Evolutionary conservation across 2,113 vertebrate species (phyloP).

Genomic region (Spermophilus dauricus): DNA sequence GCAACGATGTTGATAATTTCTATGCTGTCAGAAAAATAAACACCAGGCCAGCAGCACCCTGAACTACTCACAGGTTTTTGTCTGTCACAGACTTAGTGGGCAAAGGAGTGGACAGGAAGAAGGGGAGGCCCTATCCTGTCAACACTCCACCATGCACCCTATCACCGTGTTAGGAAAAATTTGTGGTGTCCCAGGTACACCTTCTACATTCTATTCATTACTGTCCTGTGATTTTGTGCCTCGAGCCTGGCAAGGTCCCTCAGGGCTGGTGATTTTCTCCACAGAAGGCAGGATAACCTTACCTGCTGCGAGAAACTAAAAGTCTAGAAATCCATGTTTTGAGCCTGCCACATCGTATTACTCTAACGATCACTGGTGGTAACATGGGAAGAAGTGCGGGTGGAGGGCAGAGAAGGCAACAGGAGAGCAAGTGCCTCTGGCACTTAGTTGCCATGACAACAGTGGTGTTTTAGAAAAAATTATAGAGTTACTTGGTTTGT

Average conservation of each 20-base stretch:
- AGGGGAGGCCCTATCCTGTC: neutral
- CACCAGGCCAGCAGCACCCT: neutral
- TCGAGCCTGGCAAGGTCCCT: neutral
- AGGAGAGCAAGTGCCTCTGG: neutral
- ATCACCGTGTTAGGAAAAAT: neutral
- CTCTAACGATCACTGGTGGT: neutral
- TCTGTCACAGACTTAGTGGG: neutral
- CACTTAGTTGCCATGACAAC: constrained; percentile 34
- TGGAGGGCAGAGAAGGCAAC: neutral
- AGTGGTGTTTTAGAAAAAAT: neutral
- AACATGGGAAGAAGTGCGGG: neutral
- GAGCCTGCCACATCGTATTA: neutral
- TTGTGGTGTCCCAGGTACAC: neutral
- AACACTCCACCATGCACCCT: neutral
- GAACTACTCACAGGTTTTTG: neutral
- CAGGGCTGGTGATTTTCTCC: neutral
- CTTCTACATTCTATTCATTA: neutral
- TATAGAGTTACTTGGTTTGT: neutral
- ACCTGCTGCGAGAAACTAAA: neutral
- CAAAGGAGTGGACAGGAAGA: neutral
- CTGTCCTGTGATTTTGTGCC: neutral
- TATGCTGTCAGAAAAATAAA: neutral
- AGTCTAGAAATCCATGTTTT: neutral
- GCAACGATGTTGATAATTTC: neutral
- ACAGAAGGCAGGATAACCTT: neutral